Evolutionary conservation across 2,797 vertebrate genomes (phyloP).

Genomic region (Melanitta fusca): DNA sequence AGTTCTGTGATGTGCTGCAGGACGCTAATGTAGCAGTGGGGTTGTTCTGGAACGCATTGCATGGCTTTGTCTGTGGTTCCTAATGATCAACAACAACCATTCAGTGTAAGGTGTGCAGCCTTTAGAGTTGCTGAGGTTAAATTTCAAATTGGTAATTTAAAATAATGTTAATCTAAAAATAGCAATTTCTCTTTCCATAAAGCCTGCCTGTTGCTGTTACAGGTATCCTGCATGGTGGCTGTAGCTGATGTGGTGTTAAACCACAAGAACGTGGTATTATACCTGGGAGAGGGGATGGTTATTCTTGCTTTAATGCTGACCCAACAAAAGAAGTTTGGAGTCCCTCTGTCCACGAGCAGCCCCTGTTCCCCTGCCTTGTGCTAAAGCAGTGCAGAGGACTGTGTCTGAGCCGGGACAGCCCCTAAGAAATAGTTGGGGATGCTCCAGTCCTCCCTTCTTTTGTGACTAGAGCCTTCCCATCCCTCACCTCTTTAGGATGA

Average conservation of each 20-base stretch:
- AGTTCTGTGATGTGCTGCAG: not conserved
- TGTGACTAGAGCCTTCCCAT: not conserved
- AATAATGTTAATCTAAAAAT: not conserved
- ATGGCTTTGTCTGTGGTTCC: not conserved
- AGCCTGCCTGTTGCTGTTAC: not conserved
- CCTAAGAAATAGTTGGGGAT: not conserved
- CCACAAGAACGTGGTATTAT: not conserved
- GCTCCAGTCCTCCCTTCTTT: not conserved
- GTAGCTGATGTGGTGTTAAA: not conserved
- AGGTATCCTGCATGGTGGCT: not conserved
- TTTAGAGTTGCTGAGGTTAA: not conserved
- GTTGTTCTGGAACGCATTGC: not conserved
- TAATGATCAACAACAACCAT: not conserved
- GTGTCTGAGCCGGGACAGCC: not conserved
- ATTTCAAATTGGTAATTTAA: not conserved
- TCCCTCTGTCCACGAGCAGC: not conserved
- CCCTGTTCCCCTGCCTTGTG: not conserved
- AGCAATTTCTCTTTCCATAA: not conserved
- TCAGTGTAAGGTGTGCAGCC: not conserved
- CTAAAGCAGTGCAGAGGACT: not conserved
- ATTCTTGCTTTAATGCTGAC: not conserved
- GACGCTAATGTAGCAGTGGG: accelerated
- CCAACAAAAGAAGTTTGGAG: not conserved
- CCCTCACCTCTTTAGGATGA: not conserved
- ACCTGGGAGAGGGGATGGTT: not conserved